These are phyloP conservation scores for Cartodere bifasciata DNA, from an alignment of 2,888 invertebrate species.

Conservation along the genomic window DNA sequence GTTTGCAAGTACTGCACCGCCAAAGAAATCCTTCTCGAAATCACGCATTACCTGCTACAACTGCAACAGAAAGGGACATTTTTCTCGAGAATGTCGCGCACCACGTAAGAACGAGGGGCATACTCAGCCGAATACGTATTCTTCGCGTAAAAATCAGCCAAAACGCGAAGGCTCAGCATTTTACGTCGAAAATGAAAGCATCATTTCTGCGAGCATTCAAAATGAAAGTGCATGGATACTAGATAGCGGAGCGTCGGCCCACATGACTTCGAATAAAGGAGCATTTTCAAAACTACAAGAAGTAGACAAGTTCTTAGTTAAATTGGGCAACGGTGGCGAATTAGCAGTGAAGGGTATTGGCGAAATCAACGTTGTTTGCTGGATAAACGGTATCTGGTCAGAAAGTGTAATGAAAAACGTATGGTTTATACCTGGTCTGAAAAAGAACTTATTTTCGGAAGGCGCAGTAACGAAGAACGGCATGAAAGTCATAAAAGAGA, in stretches of 20 bases:
- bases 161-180: too few relatives aligned
- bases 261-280: constrained; percentile 12
- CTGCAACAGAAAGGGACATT: constrained; percentile 6
- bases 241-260: constrained; percentile 14
- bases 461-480: too few relatives aligned
- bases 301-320: neutral
- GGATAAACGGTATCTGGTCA: constrained; percentile 9
- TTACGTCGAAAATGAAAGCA: too few relatives aligned
- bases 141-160: too few relatives aligned
- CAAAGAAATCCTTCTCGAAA: too few relatives aligned
- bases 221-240: too few relatives aligned
- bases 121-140: too few relatives aligned
- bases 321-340: neutral
- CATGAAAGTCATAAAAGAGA: too few relatives aligned
- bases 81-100: constrained; percentile 1
- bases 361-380: constrained; percentile 9
- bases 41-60: constrained; percentile 5
- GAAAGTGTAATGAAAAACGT: too few relatives aligned
- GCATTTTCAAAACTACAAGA: constrained; percentile 1
- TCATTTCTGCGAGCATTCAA: too few relatives aligned
- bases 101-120: neutral
- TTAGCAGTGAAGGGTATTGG: neutral
- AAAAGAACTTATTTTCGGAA: too few relatives aligned
- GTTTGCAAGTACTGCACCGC: neutral
- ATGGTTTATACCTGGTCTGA: too few relatives aligned